Evolutionary conservation across 2,113 vertebrate genomes (phyloP), one percentile per base, ranked within the genome.

Genomic region (Hemichromis elongatus): DNA sequence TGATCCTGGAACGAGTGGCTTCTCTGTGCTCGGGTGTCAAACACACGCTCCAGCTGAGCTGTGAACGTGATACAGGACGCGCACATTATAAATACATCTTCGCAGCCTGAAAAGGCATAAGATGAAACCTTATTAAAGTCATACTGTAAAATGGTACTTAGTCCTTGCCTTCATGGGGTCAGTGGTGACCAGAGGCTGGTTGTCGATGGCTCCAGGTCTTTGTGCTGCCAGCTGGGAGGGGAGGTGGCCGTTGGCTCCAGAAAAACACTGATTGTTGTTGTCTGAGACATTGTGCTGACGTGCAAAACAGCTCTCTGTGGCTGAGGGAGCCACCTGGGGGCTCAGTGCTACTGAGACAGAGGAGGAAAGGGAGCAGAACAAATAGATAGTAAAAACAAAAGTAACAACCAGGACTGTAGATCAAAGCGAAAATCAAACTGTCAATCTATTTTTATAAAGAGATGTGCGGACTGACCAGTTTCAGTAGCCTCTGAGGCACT

Each of bases 141-240:
- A 75, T 50, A 30, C 70, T 11, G 24, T 21, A 0, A n/a, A n/a
- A n/a, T n/a, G n/a, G n/a, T n/a, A n/a, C 26, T 47, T 11, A 6
- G 5, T 7, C 5, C 90, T 77, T 95, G 97, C 99, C 97, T 99
- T 99, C 88, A 98, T 95, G 37, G 97, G 96, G 35, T 99, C 99
- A 24, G 98, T 98, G 12, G 95, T 98, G 88, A 99, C 98, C 61
- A 99, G 94, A 2, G 97, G 95, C 84, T 98, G 98, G 96, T 99
- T 99, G 92, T 99, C 99, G 53, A 99, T 99, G 57, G 98, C 99
- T 89, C 98, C 99, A 2, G 99, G 99, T 86, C 97, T 97, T 91
- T 99, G 98, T 84, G 97, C 96, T 80, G 95, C 96, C 88, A 98
- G 94, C 47, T 97, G 97, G 4, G 97, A 96, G 61, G 97, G 95